Evolutionary conservation across 2,797 vertebrate species (phyloP).

Genomic region (Catostomus latipinnis): DNA sequence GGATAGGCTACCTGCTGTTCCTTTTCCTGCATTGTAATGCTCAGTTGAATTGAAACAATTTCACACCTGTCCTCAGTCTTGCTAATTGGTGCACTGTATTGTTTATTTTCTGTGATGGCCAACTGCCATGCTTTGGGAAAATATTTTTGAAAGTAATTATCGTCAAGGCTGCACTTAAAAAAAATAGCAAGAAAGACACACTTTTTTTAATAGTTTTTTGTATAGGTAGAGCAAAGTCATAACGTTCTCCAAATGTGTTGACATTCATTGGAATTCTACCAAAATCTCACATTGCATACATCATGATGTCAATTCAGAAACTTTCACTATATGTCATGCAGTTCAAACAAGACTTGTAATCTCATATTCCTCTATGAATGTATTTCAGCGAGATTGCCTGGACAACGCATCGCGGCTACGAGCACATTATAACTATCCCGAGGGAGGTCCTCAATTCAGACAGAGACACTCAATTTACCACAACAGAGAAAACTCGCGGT

Average conservation of each 20-base stretch:
- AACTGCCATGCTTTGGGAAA: constrained; percentile 48
- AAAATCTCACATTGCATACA: not conserved
- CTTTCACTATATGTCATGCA: not conserved
- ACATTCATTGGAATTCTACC: not conserved
- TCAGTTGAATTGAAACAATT: constrained; percentile 54
- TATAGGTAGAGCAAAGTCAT: constrained; percentile 10
- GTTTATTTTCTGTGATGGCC: constrained; percentile 47
- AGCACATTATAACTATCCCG: constrained; percentile 41
- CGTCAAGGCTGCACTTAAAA: constrained; percentile 36
- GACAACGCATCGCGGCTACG: constrained; percentile 34
- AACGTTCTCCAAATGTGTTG: constrained; percentile 12
- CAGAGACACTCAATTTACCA: constrained; percentile 49
- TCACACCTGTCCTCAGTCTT: constrained; percentile 48
- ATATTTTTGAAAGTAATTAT: constrained; percentile 50
- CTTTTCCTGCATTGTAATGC: constrained; percentile 44
- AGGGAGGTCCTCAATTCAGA: constrained; percentile 47
- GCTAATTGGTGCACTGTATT: constrained; percentile 50
- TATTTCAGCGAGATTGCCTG: constrained; percentile 43
- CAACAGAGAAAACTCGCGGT: constrained; percentile 45
- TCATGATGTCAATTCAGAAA: not conserved
- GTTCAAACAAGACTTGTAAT: constrained; percentile 30
- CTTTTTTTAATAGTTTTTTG: not conserved
- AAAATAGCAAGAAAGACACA: constrained; percentile 4
- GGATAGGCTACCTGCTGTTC: constrained; percentile 46
- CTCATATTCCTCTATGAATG: constrained; percentile 45